These are phyloP conservation scores for Petrolisthes cinctipes DNA, from an alignment of 2,888 invertebrate genomes.

Conservation along the genomic window DNA sequence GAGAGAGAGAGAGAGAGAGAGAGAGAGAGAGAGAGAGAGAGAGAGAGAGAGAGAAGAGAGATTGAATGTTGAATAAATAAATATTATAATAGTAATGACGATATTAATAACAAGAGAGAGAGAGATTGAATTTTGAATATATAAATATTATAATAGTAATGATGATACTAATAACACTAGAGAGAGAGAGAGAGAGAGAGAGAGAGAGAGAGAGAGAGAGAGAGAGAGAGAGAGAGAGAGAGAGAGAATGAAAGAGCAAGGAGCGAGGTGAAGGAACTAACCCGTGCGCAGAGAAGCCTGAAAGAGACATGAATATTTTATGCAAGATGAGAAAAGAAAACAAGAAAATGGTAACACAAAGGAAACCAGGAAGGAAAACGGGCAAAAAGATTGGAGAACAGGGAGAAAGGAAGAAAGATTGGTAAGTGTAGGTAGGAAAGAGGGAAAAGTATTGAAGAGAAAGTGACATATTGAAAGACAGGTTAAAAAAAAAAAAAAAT, in stretches of 20 bases:
- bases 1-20: constrained; percentile 11
- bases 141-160: too few species aligned
- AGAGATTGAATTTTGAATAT: neutral
- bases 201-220: neutral
- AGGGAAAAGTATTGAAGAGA: neutral
- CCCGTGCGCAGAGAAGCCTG: too few species aligned
- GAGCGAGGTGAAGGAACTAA: neutral
- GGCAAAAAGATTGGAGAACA: neutral
- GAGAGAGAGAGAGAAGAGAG: constrained; percentile 5
- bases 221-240: constrained; percentile 1
- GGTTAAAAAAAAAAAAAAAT: neutral
- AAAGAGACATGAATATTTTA: too few species aligned
- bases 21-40: constrained; percentile 8
- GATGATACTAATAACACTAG: too few species aligned
- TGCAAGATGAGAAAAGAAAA: neutral
- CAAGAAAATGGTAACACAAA: neutral
- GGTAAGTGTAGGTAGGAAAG: neutral
- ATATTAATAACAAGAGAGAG: too few species aligned
- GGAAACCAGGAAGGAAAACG: neutral
- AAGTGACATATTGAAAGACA: neutral
- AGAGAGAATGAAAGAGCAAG: neutral
- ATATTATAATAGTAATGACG: too few species aligned
- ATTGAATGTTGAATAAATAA: too few species aligned
- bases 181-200: too few species aligned
- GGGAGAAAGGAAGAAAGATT: neutral